Evolutionary conservation across 2,888 invertebrate genomes (phyloP).

Genomic region (Pachycephus smyrnensis): DNA sequence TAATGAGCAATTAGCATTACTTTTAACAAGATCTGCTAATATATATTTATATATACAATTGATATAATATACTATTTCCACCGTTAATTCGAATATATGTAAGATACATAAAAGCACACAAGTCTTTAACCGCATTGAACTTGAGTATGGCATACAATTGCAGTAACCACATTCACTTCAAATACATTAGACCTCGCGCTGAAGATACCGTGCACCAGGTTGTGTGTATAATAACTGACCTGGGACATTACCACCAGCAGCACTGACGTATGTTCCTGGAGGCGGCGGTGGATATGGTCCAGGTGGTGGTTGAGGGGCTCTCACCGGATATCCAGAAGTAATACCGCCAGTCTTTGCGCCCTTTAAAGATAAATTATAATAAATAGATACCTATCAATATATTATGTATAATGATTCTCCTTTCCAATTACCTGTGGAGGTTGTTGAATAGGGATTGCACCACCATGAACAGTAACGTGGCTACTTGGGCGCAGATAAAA

Average conservation of each 20-base stretch:
- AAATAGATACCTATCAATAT: slow-evolving; percentile 1
- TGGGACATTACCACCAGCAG: slow-evolving; percentile 54
- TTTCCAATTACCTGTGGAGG: slow-evolving; percentile 66
- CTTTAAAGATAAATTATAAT: slow-evolving; percentile 62
- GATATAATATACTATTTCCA: neutral
- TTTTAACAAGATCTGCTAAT: neutral
- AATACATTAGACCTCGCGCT: slow-evolving; percentile 49
- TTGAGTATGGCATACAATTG: neutral
- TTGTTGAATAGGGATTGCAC: slow-evolving; percentile 71
- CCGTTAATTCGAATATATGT: neutral
- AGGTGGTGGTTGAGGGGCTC: slow-evolving; percentile 66
- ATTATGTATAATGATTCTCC: slow-evolving; percentile 7
- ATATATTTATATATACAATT: neutral
- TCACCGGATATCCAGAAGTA: slow-evolving; percentile 86
- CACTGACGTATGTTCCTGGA: slow-evolving; percentile 58
- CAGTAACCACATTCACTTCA: neutral
- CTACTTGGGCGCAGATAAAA: slow-evolving; percentile 68
- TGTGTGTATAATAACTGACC: slow-evolving; percentile 60
- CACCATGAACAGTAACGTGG: slow-evolving; percentile 71
- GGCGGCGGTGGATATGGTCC: slow-evolving; percentile 53
- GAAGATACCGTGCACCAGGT: slow-evolving; percentile 58
- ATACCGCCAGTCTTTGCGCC: slow-evolving; percentile 84
- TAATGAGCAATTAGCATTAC: neutral
- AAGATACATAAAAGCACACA: neutral
- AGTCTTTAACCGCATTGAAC: neutral